Conservation (phyloP, 2,113 vertebrate genomes). For the Vulpes ferrilata region DNA sequence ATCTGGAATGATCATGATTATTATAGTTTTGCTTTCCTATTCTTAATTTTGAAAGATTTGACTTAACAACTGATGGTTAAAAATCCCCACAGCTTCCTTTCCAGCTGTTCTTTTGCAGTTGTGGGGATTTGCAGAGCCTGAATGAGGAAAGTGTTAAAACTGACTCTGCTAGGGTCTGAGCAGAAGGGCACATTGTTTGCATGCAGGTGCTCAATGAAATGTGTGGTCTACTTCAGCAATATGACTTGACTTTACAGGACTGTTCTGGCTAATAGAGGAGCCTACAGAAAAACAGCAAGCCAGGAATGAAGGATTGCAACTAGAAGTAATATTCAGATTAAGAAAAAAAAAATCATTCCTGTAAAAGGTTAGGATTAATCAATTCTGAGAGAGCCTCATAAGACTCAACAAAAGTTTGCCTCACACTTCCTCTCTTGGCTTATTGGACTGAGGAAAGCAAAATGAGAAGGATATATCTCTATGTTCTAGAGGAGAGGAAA, state of each 20-base stretch:
- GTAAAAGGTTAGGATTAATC: not conserved
- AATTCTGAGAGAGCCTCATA: not conserved
- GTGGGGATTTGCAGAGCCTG: slow-evolving; percentile 27
- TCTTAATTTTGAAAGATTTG: slow-evolving; percentile 51
- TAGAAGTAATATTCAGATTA: not conserved
- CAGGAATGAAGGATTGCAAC: not conserved
- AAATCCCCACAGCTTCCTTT: slow-evolving; percentile 61
- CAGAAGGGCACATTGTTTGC: not conserved
- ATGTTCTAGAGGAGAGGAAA: rapidly evolving
- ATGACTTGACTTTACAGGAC: not conserved
- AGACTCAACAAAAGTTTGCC: not conserved
- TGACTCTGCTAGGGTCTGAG: not conserved
- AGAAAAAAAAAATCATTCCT: not conserved
- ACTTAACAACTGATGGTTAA: slow-evolving; percentile 70
- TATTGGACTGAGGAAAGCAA: not conserved
- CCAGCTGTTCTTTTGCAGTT: slow-evolving; percentile 64
- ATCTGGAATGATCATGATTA: slow-evolving; percentile 17
- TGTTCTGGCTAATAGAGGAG: not conserved
- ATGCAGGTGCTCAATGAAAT: not conserved
- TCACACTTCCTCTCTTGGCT: not conserved
- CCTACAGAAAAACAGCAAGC: not conserved
- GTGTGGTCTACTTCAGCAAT: not conserved
- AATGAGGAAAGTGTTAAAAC: slow-evolving; percentile 14
- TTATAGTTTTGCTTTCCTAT: slow-evolving; percentile 31
- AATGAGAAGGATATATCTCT: not conserved